These are phyloP conservation scores for Mycogona germanica DNA, from an alignment of 2,888 invertebrate species.

Conservation along the genomic window DNA sequence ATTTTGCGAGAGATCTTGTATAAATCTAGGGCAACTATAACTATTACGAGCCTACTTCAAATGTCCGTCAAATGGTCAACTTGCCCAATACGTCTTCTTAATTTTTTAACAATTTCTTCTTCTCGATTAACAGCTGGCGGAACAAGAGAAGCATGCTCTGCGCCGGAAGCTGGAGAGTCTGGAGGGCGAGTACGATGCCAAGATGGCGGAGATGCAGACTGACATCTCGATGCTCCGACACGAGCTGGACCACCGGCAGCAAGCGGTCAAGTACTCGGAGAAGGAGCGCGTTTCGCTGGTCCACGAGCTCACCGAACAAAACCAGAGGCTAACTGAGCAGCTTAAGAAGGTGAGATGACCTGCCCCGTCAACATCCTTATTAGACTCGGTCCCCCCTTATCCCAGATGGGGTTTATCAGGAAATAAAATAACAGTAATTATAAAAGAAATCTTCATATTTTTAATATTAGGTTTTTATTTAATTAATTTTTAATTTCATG, in stretches of 20 bases:
- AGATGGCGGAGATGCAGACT: slow-evolving; percentile 73
- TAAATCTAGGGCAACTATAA: no score
- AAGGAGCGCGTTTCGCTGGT: slow-evolving; percentile 67
- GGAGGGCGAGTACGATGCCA: slow-evolving; percentile 77
- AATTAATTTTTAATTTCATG: no score
- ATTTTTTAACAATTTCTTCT: background rate
- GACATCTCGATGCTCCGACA: slow-evolving; percentile 69
- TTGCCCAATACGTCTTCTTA: background rate
- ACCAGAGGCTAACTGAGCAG: slow-evolving; percentile 69
- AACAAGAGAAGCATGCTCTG: slow-evolving; percentile 84
- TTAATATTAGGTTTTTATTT: no score
- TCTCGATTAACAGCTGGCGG: slow-evolving; percentile 56
- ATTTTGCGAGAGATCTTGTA: no score
- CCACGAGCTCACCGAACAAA: slow-evolving; percentile 75
- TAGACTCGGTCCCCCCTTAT: no score
- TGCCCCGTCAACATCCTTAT: no score
- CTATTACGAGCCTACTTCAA: no score
- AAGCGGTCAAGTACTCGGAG: slow-evolving; percentile 36
- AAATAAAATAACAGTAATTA: no score
- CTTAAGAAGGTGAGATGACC: slow-evolving; percentile 53
- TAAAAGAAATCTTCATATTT: no score
- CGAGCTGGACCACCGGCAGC: slow-evolving; percentile 49
- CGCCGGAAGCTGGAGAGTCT: slow-evolving; percentile 71
- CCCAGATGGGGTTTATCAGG: no score
- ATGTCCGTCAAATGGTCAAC: no score